Base-by-base conservation (phyloP, 2,888 invertebrate genomes). In the Latheticus oryzae region DNA sequence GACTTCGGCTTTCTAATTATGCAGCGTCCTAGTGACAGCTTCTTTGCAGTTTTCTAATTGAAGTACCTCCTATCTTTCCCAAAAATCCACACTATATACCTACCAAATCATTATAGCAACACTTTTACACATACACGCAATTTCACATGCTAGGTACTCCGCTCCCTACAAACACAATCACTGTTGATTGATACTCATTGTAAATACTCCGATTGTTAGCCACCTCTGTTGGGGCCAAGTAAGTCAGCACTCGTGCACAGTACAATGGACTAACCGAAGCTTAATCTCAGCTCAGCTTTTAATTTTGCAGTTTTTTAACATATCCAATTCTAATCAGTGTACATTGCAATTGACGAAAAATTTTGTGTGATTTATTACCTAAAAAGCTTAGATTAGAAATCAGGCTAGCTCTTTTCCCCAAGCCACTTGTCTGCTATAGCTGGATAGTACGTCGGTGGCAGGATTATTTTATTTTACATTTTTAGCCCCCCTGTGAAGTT, bases 201-300 rank as follows among this genome's bases (percentile, higher is more conserved):
- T 55, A 48, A 47, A 55, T 55, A 55, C 55, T 55, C 47, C 47
- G 28, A 28, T 50, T 37, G 33, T 51, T 47, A 55, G 68, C 64
- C 64, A 61, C 71, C 62, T 62, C 63, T 71, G 67, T 70, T 70
- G 70, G 63, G 70, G 70, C 72, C 72, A 73, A 76, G 73, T 75
- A 75, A 75, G 74, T 75, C 77, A 74, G 77, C 78, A 79, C 78
- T 78, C 78, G 78, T 77, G 78, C 78, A 78, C 75, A 77, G 70
- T 75, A 78, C 77, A 77, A 76, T 77, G 77, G 76, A 78, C 78
- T 78, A 79, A 79, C 78, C 74, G 77, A 72, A 74, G 78, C 78
- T 75, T 78, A 79, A 78, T 79, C 74, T 74, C 70, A 78, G 79
- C 78, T 79, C 79, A 79, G 79, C 79, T 79, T 79, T 78, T 78